A percentile compares a stretch with the other conserved stretches of the same genome.
Evolutionary conservation across 2,888 invertebrate species (phyloP).

Genomic region (Carcina quercana): DNA sequence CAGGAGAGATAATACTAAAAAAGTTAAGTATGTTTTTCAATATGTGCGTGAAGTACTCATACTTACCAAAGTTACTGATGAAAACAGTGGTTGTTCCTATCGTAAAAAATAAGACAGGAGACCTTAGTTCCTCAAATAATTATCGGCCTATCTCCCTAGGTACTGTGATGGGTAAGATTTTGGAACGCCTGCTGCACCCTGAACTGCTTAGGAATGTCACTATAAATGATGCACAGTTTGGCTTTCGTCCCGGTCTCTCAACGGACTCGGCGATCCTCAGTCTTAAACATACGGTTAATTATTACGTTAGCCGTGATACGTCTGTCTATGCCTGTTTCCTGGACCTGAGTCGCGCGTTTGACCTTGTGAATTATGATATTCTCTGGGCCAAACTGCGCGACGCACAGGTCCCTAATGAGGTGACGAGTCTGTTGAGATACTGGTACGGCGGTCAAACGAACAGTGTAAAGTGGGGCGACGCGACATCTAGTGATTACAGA

Average conservation of each 20-base stretch:
- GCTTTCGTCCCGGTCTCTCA: constrained; percentile 15
- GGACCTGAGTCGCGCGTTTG: constrained; percentile 13
- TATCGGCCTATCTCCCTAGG: constrained; percentile 17
- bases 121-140: constrained; percentile 7
- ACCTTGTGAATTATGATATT: no score
- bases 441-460: constrained; percentile 2
- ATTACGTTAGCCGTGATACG: constrained; percentile 5
- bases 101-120: constrained; percentile 14
- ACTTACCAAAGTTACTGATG: constrained; percentile 7
- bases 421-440: constrained; percentile 5
- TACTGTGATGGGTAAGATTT: constrained; percentile 12
- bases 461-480: constrained; percentile 1
- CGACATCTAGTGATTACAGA: constrained; percentile 1
- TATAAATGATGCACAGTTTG: constrained; percentile 17
- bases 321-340: constrained; percentile 13
- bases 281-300: constrained; percentile 11
- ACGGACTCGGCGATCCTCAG: constrained; percentile 15
- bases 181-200: constrained; percentile 13
- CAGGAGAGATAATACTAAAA: neutral
- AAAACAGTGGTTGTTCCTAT: constrained; percentile 11
- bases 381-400: constrained; percentile 13
- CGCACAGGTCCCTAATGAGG: constrained; percentile 8
- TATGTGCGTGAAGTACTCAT: neutral
- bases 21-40: neutral
- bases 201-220: constrained; percentile 4